Evolutionary conservation across 1,140 invertebrate genomes (phyloP).

Genomic region (Lepidurus apus): DNA sequence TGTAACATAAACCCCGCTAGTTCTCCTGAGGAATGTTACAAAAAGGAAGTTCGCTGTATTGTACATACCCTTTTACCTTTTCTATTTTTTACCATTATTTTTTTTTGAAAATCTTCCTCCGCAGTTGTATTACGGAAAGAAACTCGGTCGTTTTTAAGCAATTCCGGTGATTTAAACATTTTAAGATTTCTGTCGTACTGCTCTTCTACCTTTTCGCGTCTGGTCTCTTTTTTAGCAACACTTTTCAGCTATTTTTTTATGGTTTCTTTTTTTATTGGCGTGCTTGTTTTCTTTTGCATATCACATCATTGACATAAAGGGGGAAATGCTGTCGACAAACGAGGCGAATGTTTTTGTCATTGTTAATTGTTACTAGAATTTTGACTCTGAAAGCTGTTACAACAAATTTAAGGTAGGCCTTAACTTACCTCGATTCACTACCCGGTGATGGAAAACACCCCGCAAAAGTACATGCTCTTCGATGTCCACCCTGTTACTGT

Average conservation of each 20-base stretch:
- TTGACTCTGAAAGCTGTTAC: slow-evolving; percentile 2
- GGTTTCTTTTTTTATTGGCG: neutral
- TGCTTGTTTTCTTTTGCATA: neutral
- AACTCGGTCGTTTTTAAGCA: neutral
- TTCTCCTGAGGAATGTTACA: neutral
- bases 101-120: neutral
- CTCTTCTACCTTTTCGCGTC: neutral
- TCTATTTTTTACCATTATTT: neutral
- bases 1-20: neutral
- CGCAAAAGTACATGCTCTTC: neutral
- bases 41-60: neutral
- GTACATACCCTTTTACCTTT: slow-evolving; percentile 1
- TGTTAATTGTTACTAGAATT: neutral
- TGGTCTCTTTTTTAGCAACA: neutral
- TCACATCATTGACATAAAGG: neutral
- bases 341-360: neutral
- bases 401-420: slow-evolving; percentile 15
- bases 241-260: neutral
- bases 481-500: neutral
- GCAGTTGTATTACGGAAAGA: no score
- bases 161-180: neutral
- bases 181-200: neutral
- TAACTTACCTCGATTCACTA: neutral
- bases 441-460: neutral
- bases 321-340: neutral